Conservation (phyloP, 2,113 vertebrate species). For the Anser cygnoides region DNA sequence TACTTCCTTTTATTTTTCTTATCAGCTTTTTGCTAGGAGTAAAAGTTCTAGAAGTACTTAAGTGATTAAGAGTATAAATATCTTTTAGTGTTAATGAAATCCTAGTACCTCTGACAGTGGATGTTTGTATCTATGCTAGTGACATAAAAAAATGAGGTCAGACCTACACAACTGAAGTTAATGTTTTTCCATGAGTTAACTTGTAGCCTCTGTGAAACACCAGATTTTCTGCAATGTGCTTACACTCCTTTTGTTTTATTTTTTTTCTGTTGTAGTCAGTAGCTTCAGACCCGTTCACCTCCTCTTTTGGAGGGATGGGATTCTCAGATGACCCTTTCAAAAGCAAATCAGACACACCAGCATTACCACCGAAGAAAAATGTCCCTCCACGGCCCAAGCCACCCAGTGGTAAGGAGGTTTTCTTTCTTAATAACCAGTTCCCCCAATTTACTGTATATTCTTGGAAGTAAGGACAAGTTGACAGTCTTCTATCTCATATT, state of each 20-base stretch:
- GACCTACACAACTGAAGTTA: not conserved
- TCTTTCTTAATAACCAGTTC: not conserved
- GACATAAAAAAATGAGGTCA: not conserved
- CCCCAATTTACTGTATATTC: not conserved
- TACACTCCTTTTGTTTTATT: not conserved
- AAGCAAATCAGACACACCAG: conserved; percentile 91
- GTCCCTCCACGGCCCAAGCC: conserved; percentile 93
- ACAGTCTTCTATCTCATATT: not conserved
- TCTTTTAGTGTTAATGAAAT: not conserved
- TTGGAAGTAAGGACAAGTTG: not conserved
- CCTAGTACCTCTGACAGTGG: not conserved
- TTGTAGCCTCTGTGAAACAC: not conserved
- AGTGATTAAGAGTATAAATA: not conserved
- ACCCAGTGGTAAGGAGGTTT: conserved; percentile 89
- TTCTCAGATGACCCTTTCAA: conserved; percentile 93
- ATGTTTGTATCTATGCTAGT: not conserved
- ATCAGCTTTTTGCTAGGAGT: not conserved
- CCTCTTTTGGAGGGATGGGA: conserved; percentile 78
- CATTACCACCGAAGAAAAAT: conserved; percentile 93
- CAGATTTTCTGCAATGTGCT: not conserved
- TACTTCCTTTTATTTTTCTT: conserved; percentile 28
- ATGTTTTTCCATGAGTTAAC: not conserved
- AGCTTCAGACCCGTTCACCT: conserved; percentile 73
- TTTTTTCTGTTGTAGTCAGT: conserved; percentile 65
- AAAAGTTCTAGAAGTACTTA: not conserved